A percentile compares a stretch with the other conserved stretches of the same genome.
These are phyloP conservation scores for Rhyacophila evoluta DNA, from an alignment of 2,888 invertebrate species.

Conservation along the genomic window DNA sequence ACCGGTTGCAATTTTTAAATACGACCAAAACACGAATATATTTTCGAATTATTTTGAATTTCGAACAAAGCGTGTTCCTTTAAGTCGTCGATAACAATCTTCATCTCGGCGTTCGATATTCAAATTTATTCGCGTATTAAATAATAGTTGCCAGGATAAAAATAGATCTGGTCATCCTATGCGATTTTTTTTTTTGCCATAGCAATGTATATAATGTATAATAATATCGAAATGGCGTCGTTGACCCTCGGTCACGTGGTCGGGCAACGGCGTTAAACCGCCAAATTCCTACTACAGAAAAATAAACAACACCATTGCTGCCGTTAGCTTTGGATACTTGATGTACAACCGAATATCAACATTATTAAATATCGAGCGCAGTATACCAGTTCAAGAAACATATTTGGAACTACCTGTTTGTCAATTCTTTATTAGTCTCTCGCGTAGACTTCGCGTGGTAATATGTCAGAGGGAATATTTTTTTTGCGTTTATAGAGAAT, in stretches of 20 bases:
- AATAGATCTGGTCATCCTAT: conserved; percentile 14
- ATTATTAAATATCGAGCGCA: not conserved
- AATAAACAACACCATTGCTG: conserved; percentile 4
- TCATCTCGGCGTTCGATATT: not conserved
- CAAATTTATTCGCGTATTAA: not conserved
- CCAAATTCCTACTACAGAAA: conserved; percentile 9
- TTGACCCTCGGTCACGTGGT: conserved; percentile 10
- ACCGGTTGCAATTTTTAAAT: too few species aligned
- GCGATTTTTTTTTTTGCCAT: not conserved
- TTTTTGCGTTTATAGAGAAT: too few species aligned
- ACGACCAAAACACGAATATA: too few species aligned
- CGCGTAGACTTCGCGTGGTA: too few species aligned
- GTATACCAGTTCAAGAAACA: not conserved
- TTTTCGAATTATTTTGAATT: too few species aligned
- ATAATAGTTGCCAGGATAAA: not conserved
- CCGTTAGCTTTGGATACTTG: conserved; percentile 1
- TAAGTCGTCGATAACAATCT: too few species aligned
- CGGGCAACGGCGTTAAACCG: not conserved
- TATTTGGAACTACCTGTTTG: too few species aligned
- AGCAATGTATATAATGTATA: too few species aligned
- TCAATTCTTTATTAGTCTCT: too few species aligned
- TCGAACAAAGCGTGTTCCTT: too few species aligned
- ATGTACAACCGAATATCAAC: not conserved
- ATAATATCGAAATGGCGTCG: conserved; percentile 5
- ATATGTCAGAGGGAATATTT: too few species aligned